Evolutionary conservation across 1,140 invertebrate species (phyloP).

Genomic region (Nasonia vitripennis): DNA sequence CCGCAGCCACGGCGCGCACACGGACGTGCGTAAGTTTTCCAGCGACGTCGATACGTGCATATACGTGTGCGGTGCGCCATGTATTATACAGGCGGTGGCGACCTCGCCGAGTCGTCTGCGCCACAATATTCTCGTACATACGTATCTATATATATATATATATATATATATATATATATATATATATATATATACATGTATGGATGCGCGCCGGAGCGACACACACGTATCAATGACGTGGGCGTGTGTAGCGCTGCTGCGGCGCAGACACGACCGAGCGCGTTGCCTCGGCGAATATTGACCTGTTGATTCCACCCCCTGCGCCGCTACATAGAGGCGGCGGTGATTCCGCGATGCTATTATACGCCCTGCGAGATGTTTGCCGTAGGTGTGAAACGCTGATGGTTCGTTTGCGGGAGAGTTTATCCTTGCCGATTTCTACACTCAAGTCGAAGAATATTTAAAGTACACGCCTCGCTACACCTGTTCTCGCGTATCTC

Average conservation of each 20-base stretch:
- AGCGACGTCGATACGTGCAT: not conserved
- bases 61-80: not conserved
- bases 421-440: not conserved
- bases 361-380: too few relatives aligned
- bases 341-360: too few relatives aligned
- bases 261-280: not conserved
- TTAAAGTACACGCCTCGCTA: not conserved
- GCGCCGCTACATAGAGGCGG: not conserved
- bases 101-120: not conserved
- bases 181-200: too few relatives aligned
- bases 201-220: not conserved
- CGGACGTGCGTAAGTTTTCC: not conserved
- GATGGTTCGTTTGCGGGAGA: too few relatives aligned
- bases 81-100: not conserved
- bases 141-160: too few relatives aligned
- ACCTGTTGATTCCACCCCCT: constrained; percentile 24
- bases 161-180: too few relatives aligned
- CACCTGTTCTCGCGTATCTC: not conserved
- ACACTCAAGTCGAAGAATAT: not conserved
- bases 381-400: too few relatives aligned
- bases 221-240: constrained; percentile 5
- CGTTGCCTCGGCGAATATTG: not conserved
- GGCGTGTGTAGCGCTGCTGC: not conserved
- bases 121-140: not conserved
- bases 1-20: not conserved